phyloP scores from a whole-genome alignment of 2,797 vertebrate species.

The Echiichthys vipera region DNA sequence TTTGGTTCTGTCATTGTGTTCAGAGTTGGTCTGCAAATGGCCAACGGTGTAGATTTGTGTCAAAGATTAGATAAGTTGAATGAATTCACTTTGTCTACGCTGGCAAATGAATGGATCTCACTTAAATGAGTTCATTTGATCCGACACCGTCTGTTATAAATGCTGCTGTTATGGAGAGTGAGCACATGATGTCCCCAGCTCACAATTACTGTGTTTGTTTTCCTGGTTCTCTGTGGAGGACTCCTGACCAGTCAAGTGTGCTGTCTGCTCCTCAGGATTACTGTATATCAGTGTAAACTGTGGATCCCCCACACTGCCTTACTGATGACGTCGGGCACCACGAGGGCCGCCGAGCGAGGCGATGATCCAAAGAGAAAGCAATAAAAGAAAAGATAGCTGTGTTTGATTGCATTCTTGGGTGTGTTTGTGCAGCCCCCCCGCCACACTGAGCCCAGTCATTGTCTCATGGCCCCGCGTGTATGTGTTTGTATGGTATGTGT shows the following conservation, averaged over 20 bases:
- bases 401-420: constrained; percentile 7
- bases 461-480: background rate
- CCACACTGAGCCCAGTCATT: background rate
- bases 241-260: too few relatives aligned
- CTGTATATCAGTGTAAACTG: too few relatives aligned
- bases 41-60: background rate
- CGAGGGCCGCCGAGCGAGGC: background rate
- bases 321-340: constrained; percentile 1
- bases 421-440: background rate
- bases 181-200: background rate
- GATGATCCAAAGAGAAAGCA: constrained; percentile 22
- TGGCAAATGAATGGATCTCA: too few relatives aligned
- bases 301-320: too few relatives aligned
- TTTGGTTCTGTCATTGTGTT: background rate
- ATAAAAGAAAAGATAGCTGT: constrained; percentile 25
- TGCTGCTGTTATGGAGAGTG: too few relatives aligned
- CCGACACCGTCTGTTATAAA: too few relatives aligned
- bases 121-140: too few relatives aligned
- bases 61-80: background rate
- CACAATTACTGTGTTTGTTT: too few relatives aligned
- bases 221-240: too few relatives aligned
- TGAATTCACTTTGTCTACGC: too few relatives aligned
- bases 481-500: constrained; percentile 39
- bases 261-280: background rate
- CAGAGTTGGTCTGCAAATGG: background rate